Conservation (phyloP, 2,797 vertebrate genomes). For the Tragopan temminckii region DNA sequence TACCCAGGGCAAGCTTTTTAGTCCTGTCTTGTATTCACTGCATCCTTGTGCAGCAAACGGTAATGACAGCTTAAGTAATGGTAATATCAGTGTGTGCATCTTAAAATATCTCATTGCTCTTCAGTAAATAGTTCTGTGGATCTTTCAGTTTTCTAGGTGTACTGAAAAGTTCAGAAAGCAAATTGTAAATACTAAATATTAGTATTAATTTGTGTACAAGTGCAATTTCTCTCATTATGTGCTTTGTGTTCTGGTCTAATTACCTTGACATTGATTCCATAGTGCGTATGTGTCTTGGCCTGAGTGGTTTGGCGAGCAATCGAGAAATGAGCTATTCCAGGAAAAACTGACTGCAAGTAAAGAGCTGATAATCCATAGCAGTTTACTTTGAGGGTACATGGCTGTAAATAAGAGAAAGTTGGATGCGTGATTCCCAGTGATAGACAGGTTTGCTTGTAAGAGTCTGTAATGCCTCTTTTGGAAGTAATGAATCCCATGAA, state of each 20-base stretch:
- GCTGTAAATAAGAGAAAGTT: background rate
- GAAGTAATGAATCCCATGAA: background rate
- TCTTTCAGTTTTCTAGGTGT: background rate
- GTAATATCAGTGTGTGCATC: background rate
- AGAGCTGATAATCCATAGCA: background rate
- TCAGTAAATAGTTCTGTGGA: background rate
- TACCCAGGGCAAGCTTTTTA: background rate
- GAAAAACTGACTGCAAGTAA: background rate
- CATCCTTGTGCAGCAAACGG: background rate
- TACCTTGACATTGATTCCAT: background rate
- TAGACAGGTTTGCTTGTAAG: background rate
- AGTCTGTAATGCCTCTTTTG: background rate
- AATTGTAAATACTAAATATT: background rate
- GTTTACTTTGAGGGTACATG: background rate
- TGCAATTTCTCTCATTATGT: background rate
- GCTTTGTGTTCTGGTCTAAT: background rate
- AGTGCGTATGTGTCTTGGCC: accelerated
- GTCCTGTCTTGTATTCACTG: background rate
- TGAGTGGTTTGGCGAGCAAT: background rate
- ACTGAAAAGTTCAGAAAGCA: background rate
- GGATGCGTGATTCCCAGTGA: accelerated
- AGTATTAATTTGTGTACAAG: background rate
- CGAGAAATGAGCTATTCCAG: background rate
- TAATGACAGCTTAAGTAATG: background rate
- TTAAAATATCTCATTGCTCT: background rate